A percentile compares a stretch with the other conserved stretches of the same genome.
Evolutionary conservation across 2,888 invertebrate species (phyloP).

Genomic region (Leucoma salicis): DNA sequence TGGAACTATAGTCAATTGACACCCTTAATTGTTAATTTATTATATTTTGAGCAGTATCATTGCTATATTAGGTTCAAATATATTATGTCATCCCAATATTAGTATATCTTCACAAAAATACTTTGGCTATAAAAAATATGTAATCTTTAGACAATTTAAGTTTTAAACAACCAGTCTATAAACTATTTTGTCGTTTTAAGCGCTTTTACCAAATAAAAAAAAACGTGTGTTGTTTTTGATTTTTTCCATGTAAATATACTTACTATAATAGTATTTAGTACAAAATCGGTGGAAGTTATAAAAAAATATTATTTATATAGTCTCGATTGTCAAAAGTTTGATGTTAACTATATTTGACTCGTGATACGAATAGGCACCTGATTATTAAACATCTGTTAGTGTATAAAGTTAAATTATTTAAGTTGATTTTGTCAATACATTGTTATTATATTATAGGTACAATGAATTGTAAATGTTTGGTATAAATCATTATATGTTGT

Average conservation of each 20-base stretch:
- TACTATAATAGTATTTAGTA: slow-evolving; percentile 69
- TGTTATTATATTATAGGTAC: slow-evolving; percentile 10
- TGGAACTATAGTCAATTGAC: too few species aligned
- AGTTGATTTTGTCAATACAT: slow-evolving; percentile 9
- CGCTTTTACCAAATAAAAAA: slow-evolving; percentile 76
- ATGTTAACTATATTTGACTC: slow-evolving; percentile 23
- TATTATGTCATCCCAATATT: too few species aligned
- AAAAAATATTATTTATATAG: slow-evolving; percentile 45
- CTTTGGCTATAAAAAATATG: too few species aligned
- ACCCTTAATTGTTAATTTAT: too few species aligned
- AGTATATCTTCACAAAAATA: too few species aligned
- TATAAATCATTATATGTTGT: background rate
- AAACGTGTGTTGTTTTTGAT: slow-evolving; percentile 43
- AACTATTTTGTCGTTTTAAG: slow-evolving; percentile 41
- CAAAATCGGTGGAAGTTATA: slow-evolving; percentile 70
- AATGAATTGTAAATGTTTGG: slow-evolving; percentile 5
- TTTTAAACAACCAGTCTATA: slow-evolving; percentile 23
- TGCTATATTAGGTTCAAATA: too few species aligned
- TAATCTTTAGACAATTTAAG: too few species aligned
- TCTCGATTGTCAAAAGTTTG: slow-evolving; percentile 37
- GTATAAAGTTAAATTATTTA: slow-evolving; percentile 9
- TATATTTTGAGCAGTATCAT: too few species aligned
- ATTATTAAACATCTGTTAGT: slow-evolving; percentile 12
- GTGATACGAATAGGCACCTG: slow-evolving; percentile 36
- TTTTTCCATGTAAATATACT: slow-evolving; percentile 66